These are phyloP conservation scores for Nanorana parkeri DNA, from an alignment of 2,113 vertebrate genomes.

Conservation along the genomic window DNA sequence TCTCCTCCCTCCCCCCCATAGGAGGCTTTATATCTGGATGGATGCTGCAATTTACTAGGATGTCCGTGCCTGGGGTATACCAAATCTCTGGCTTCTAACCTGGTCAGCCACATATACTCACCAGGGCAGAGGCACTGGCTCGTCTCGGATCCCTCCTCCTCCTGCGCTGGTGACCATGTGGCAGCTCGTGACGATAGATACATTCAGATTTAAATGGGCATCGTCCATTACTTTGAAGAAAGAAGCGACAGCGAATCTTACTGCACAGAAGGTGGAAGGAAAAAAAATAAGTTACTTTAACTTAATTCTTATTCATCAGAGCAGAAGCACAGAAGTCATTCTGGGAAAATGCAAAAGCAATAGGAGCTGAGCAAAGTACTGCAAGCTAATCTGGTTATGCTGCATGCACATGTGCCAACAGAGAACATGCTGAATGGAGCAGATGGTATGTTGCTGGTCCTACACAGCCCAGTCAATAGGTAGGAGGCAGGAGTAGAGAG, in stretches of 20 bases:
- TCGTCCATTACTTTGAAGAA: slow-evolving; percentile 65
- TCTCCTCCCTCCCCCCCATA: no score
- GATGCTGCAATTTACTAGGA: no score
- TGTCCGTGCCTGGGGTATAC: neutral
- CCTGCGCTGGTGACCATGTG: slow-evolving; percentile 36
- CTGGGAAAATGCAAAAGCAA: no score
- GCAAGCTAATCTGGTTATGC: no score
- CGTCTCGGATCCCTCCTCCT: neutral
- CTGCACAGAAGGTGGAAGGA: slow-evolving; percentile 61
- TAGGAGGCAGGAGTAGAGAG: no score
- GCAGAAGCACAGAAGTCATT: no score
- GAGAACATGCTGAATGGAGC: no score
- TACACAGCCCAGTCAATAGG: no score
- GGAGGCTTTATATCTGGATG: no score
- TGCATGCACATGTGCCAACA: neutral
- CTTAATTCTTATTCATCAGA: no score
- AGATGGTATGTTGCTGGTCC: no score
- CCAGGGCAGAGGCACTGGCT: slow-evolving; percentile 30
- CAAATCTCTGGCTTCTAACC: neutral
- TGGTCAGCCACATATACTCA: neutral
- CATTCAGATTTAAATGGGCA: slow-evolving; percentile 88
- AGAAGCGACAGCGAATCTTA: slow-evolving; percentile 84
- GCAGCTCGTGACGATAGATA: slow-evolving; percentile 81
- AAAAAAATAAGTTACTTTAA: neutral
- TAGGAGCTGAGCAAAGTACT: no score